Evolutionary conservation across 2,797 vertebrate genomes (phyloP), one percentile per base, ranked within the genome.

Genomic region (Dicrostonyx torquatus): DNA sequence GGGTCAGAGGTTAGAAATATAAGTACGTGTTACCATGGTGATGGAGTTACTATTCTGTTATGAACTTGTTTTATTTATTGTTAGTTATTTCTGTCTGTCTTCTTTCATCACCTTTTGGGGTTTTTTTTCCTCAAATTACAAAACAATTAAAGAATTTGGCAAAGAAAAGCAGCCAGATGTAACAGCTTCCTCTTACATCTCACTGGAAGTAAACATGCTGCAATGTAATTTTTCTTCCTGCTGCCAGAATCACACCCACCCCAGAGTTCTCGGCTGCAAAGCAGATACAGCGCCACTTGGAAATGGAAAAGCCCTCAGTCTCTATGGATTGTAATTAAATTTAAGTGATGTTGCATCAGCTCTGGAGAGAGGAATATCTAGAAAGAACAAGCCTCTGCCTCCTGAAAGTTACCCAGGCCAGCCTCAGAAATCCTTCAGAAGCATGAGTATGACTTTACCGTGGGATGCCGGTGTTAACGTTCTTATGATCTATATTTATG

Each of bases 171-270:
- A 97, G 86, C 94, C 96, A 97, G 94, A 92, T 97, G 45, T 92
- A 97, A 96, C 45, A 80, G 90, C 92, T 97, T 95, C 37, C 80
- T 96, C 95, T 97, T 91, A 1, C 0, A 64, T 96, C 70, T 96
- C 97, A 94, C 96, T 95, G 78, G 96, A 96, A 97, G 64, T 93
- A 97, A 97, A 96, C 55, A 91, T n/a, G 37, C 85, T 95, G 3
- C 94, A 95, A 93, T 96, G 95, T 94, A 88, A 97, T 97, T 98
- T 98, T 97, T 92, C 89, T 75, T 91, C 37, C 78, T 60, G 79
- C 14, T 8, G 1, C 40, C 72, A 91, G 45, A 89, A 66, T 55
- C 29, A 13, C 48, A 72, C n/a, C 55, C 45, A 72, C 90, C 72
- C 88, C 79, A n/a, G 90, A 78, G 96, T 90, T 95, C 96, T 98